Evolutionary conservation across 2,888 invertebrate genomes (phyloP).

Genomic region (Protodeltote pygarga): DNA sequence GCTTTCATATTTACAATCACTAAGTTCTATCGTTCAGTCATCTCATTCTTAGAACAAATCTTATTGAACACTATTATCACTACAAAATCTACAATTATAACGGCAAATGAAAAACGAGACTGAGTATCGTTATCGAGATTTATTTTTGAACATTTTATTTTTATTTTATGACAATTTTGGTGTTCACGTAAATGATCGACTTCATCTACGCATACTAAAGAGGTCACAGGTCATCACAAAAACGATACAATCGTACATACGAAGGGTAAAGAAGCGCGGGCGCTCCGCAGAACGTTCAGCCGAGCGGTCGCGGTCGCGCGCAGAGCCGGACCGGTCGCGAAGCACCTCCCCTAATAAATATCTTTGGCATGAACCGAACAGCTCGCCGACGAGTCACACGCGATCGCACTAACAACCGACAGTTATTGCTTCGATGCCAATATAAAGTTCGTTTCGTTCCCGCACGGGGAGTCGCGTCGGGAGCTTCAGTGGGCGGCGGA

Average conservation of each 20-base stretch:
- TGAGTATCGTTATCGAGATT: conserved; percentile 83
- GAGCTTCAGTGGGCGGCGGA: conserved; percentile 52
- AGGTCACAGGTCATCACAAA: conserved; percentile 71
- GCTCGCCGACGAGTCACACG: conserved; percentile 78
- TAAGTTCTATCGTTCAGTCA: conserved; percentile 85
- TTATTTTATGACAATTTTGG: conserved; percentile 72
- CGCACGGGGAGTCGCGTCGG: conserved; percentile 55
- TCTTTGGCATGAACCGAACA: conserved; percentile 86
- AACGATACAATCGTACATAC: conserved; percentile 64
- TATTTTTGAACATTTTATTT: conserved; percentile 68
- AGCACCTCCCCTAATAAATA: conserved; percentile 82
- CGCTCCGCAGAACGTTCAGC: conserved; percentile 54
- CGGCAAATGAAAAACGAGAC: conserved; percentile 82
- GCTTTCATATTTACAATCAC: conserved; percentile 85
- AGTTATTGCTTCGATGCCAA: conserved; percentile 72
- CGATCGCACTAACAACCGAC: conserved; percentile 69
- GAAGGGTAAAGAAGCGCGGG: conserved; percentile 60
- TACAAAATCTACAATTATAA: conserved; percentile 81
- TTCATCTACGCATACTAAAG: conserved; percentile 72
- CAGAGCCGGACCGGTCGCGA: conserved; percentile 51
- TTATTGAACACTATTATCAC: conserved; percentile 86
- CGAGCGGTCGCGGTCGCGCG: conserved; percentile 57
- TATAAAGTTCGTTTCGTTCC: conserved; percentile 57
- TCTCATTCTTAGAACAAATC: conserved; percentile 80
- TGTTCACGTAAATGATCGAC: conserved; percentile 71